Evolutionary conservation across 2,888 invertebrate genomes (phyloP), one percentile per base, ranked within the genome.

Genomic region (Nymphalis polychloros): DNA sequence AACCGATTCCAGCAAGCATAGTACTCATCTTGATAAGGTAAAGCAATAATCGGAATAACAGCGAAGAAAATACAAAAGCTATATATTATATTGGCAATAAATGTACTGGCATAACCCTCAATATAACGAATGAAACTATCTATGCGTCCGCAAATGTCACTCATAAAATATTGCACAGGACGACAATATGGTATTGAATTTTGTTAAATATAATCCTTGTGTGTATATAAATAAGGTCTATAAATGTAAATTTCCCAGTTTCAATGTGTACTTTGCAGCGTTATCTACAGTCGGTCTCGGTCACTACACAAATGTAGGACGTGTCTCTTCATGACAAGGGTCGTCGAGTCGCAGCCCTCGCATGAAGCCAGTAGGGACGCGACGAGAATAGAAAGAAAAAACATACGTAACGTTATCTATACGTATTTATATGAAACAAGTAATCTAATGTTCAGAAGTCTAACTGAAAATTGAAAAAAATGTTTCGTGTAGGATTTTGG

Each of bases 281-380:
- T 68, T 71, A 71, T 71, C 65, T 63, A 63, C 62, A 59, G 66
- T 72, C 59, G 65, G 75, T 72, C 69, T 73, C 75, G 73, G 77
- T 76, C 75, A 75, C 66, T 72, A 75, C 67, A 75, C 73, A 73
- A 77, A 77, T 75, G 74, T 77, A 71, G 76, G 68, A 71, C 75
- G 69, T 72, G 64, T 66, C 73, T 71, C 71, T 69, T 69, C 69
- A 69, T 74, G 76, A 77, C 76, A 74, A 78, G 77, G 76, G 75
- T 76, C 72, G 72, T 75, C 71, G 61, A 70, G 69, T 72, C 63
- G 64, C 63, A 65, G 59, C 69, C 69, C 71, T 75, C 67, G 63
- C 63, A 59, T 61, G 53, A 53, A 35, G 13, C 35, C 31, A 49
- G 50, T 67, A 69, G 73, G 73, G 70, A 63, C 65, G 68, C 19